phyloP scores from a whole-genome alignment of 2,113 vertebrate species.

The Callaeas wilsoni region DNA sequence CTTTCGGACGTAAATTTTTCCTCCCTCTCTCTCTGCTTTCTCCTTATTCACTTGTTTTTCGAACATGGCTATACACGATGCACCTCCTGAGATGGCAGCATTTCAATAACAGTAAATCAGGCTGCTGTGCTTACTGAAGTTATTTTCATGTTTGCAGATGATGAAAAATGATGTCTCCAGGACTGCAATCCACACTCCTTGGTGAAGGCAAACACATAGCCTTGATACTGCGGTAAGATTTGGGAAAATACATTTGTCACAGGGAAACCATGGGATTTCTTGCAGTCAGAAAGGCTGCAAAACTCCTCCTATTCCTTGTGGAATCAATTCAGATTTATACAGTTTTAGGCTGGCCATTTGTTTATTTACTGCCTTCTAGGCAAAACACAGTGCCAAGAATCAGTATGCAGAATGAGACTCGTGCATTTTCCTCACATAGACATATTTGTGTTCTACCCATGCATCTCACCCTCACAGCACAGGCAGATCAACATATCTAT shows the following conservation, averaged over 20 bases:
- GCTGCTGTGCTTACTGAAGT: background rate
- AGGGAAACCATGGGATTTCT: background rate
- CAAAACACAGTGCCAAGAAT: background rate
- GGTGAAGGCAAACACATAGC: background rate
- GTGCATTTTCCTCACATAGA: background rate
- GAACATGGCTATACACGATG: background rate
- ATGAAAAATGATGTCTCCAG: conserved; percentile 18
- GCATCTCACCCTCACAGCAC: background rate
- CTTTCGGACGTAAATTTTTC: background rate
- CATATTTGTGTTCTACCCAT: background rate
- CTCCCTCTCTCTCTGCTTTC: background rate
- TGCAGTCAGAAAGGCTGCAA: background rate
- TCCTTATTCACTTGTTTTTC: background rate
- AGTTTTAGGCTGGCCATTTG: background rate
- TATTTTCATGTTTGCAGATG: conserved; percentile 15
- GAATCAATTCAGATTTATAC: background rate
- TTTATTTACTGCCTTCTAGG: conserved; percentile 4
- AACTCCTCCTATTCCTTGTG: background rate
- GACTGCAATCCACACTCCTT: background rate
- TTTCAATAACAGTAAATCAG: background rate
- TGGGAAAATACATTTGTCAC: background rate
- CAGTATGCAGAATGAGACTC: background rate
- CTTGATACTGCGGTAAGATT: background rate
- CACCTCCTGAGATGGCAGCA: background rate
- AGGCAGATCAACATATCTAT: background rate